Evolutionary conservation across 2,888 invertebrate species (phyloP).

Genomic region (Amorpha juglandis): DNA sequence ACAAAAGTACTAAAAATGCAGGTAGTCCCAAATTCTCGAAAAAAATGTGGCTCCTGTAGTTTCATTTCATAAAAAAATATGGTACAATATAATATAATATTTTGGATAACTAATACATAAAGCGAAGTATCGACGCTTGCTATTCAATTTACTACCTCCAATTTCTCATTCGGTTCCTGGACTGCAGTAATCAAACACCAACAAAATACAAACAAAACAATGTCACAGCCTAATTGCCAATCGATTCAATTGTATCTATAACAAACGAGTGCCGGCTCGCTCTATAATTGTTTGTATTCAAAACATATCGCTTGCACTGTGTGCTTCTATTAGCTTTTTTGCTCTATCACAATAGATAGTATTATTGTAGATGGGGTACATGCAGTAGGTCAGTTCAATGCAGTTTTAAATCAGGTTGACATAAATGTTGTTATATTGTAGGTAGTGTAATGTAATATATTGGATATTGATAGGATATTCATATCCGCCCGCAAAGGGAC

Average conservation of each 20-base stretch:
- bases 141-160: not conserved
- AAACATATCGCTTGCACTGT: constrained; percentile 21
- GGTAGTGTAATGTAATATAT: too few relatives aligned
- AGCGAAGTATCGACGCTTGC: too few relatives aligned
- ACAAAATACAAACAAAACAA: not conserved
- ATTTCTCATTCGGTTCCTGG: not conserved
- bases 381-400: not conserved
- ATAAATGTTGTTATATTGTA: too few relatives aligned
- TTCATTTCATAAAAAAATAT: too few relatives aligned
- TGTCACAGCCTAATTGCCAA: constrained; percentile 18
- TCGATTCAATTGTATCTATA: constrained; percentile 16
- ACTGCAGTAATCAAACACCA: not conserved
- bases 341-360: constrained; percentile 1
- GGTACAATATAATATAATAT: too few relatives aligned
- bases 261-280: constrained; percentile 9
- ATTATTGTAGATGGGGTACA: not conserved
- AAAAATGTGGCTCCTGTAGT: too few relatives aligned
- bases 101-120: too few relatives aligned
- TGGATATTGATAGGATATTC: too few relatives aligned
- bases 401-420: not conserved
- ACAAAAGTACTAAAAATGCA: too few relatives aligned
- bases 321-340: constrained; percentile 10
- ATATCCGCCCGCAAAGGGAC: too few relatives aligned
- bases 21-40: too few relatives aligned
- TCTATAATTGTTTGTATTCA: constrained; percentile 23